Evolutionary conservation across 2,888 invertebrate genomes (phyloP).

Genomic region (Lasioglossum villosulum): DNA sequence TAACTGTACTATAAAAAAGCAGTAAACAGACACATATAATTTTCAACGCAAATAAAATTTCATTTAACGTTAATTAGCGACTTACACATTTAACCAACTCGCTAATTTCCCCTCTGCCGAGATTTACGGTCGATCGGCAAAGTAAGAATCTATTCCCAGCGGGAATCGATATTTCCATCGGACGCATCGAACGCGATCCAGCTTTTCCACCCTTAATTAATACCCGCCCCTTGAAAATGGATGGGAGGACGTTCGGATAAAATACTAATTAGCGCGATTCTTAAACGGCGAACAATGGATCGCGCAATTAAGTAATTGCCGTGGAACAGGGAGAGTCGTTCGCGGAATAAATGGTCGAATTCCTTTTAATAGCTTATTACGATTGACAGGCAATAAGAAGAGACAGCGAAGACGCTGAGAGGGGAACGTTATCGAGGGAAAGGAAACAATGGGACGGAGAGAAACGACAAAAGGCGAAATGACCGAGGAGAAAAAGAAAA

Average conservation of each 20-base stretch:
- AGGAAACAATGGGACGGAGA: background rate
- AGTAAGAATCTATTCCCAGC: background rate
- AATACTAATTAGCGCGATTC: slow-evolving; percentile 52
- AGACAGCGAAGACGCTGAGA: background rate
- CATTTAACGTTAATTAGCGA: background rate
- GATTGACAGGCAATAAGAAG: slow-evolving; percentile 40
- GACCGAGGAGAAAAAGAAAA: background rate
- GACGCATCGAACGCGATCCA: slow-evolving; percentile 2
- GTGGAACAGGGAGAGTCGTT: slow-evolving; percentile 41
- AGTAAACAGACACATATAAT: background rate
- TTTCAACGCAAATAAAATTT: background rate
- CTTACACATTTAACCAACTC: background rate
- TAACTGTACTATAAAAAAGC: too few species aligned
- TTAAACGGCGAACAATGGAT: slow-evolving; percentile 45
- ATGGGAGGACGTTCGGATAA: background rate
- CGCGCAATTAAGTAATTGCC: slow-evolving; percentile 54
- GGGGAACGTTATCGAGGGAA: background rate
- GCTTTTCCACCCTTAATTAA: slow-evolving; percentile 32
- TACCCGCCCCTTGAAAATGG: background rate
- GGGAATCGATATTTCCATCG: slow-evolving; percentile 10
- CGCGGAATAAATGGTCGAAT: slow-evolving; percentile 38
- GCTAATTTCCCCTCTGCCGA: background rate
- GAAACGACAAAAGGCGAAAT: slow-evolving; percentile 14
- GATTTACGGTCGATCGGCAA: background rate
- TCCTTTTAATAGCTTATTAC: slow-evolving; percentile 54